phyloP scores from a whole-genome alignment of 37 sponge, comb jelly and placozoan species.

The Dysidea cf. avara region DNA sequence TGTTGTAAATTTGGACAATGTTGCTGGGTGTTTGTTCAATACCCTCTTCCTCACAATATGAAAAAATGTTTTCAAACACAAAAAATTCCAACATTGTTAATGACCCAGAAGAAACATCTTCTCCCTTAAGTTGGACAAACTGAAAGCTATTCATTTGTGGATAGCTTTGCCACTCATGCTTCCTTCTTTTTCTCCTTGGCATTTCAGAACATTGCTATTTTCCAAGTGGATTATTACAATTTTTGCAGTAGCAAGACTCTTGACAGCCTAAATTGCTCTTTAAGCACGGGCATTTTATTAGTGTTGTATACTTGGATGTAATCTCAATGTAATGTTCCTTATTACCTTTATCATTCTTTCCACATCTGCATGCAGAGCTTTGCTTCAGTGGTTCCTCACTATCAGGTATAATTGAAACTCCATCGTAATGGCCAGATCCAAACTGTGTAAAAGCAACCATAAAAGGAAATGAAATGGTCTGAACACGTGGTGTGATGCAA shows the following conservation, averaged over 20 bases:
- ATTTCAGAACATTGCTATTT: too few species aligned
- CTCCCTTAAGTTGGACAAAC: too few species aligned
- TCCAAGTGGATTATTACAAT: conserved; percentile 9
- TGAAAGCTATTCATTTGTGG: too few species aligned
- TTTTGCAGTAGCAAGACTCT: not conserved
- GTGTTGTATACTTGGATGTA: not conserved
- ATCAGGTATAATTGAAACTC: not conserved
- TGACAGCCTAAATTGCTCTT: not conserved
- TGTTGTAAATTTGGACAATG: too few species aligned
- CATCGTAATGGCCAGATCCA: conserved; percentile 20
- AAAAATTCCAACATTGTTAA: too few species aligned
- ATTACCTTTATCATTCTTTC: conserved; percentile 7
- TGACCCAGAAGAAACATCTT: too few species aligned
- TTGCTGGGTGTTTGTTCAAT: too few species aligned
- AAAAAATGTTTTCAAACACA: too few species aligned
- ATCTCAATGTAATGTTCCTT: not conserved
- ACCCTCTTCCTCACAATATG: too few species aligned
- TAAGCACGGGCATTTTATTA: not conserved
- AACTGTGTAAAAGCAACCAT: not conserved
- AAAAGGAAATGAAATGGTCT: not conserved
- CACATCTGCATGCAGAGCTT: not conserved
- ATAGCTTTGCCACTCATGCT: too few species aligned
- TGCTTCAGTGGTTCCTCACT: not conserved
- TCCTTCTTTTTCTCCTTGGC: too few species aligned
- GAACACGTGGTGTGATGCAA: conserved; percentile 2